Evolutionary conservation across 2,113 vertebrate genomes (phyloP).

Genomic region (Notothenia coriiceps): DNA sequence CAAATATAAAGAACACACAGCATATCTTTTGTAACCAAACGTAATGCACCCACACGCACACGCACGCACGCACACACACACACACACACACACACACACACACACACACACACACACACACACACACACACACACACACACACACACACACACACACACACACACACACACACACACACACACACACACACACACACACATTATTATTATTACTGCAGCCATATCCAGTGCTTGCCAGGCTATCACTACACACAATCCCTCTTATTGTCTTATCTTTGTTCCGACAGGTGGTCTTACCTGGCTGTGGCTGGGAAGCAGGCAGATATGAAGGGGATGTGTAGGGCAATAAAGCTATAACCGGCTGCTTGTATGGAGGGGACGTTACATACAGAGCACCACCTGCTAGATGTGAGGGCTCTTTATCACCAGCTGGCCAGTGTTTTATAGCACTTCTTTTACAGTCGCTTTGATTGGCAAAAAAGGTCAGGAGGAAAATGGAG

Average conservation of each 20-base stretch:
- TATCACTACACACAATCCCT: slow-evolving; percentile 53
- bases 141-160: slow-evolving; percentile 23
- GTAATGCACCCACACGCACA: too few species aligned
- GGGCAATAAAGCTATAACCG: slow-evolving; percentile 85
- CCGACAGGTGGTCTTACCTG: slow-evolving; percentile 83
- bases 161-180: slow-evolving; percentile 31
- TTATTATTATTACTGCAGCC: slow-evolving; percentile 44
- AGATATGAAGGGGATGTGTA: slow-evolving; percentile 80
- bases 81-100: slow-evolving; percentile 4
- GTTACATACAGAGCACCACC: slow-evolving; percentile 78
- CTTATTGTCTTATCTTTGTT: slow-evolving; percentile 77
- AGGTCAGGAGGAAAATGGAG: slow-evolving; percentile 70
- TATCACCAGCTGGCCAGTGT: slow-evolving; percentile 79
- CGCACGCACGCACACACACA: not conserved
- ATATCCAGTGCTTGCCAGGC: slow-evolving; percentile 53
- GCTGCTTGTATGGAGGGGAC: slow-evolving; percentile 73
- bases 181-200: slow-evolving; percentile 19
- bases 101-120: too few species aligned
- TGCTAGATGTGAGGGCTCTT: slow-evolving; percentile 77
- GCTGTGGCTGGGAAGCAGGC: slow-evolving; percentile 63
- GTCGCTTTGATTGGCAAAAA: slow-evolving; percentile 74
- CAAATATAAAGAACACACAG: not conserved
- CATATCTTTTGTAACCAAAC: not conserved
- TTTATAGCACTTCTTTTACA: slow-evolving; percentile 81
- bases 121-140: not conserved